Base-by-base conservation (phyloP, 2,888 invertebrate species). In the Pedicia rivosa region DNA sequence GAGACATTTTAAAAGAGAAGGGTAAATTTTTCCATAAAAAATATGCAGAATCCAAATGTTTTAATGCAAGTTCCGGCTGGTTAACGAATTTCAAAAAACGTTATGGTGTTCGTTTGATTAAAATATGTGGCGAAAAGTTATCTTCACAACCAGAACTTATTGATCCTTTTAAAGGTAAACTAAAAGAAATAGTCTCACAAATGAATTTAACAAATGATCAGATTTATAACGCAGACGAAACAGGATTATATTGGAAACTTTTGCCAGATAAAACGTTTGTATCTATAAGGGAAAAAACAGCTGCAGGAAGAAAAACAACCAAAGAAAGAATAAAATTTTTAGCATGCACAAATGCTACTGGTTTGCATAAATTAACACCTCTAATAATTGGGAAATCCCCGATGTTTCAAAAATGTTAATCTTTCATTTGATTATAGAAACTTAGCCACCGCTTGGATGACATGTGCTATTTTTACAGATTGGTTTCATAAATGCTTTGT, bases 291-390 rank as follows among this genome's bases (percentile, higher is more conserved):
- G 40, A 39, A 30, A 39, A 30, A n/a, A 12, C 13, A 9, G 34
- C 35, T 13, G 26, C 32, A 10, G 37, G 33, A 15, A 19, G 41
- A 13, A 41, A 41, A 32, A 14, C 26, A n/a, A 37, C 30, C 15
- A 43, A 43, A 24, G 42, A 48, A 36, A 36, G 43, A 26, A 14
- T 46, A 20, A 43, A 38, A 8, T 43, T 48, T 32, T 29, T 46
- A 12, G 38, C 42, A 10, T 47, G 47, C 31, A 34, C 42, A 7
- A 47, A 48, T 40, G 43, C 42, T 17, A 39, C 43, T 13, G 47
- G 46, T 15, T 26, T 36, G 17, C 44, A 48, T 37, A 47, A 49
- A 41, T 19, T 47, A 7, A 39, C 35, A 32, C 39, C 43, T 10
- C 36, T 48, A 12, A 38, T 45, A 16, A 42, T 44, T 25, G 46